phyloP scores from a whole-genome alignment of 1,140 invertebrate genomes.

The Asbolus verrucosus region DNA sequence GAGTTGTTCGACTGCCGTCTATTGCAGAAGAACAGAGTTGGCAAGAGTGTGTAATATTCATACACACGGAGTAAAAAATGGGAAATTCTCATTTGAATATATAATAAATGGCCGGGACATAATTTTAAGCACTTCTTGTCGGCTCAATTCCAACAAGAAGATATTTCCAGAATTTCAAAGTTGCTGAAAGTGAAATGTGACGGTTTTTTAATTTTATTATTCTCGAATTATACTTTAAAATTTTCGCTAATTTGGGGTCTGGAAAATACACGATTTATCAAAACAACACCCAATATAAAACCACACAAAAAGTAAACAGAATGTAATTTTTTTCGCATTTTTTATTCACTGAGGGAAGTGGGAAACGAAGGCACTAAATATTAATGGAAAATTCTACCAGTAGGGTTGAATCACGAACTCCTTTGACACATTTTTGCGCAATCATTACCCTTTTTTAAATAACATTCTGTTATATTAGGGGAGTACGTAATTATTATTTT shows the following conservation, averaged over 20 bases:
- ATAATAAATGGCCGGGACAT: constrained; percentile 37
- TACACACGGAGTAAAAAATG: constrained; percentile 30
- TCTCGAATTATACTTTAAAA: constrained; percentile 29
- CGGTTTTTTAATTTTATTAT: constrained; percentile 37
- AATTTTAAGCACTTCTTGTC: constrained; percentile 39
- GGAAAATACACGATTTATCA: constrained; percentile 25
- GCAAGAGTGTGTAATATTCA: constrained; percentile 39
- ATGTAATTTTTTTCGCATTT: no score
- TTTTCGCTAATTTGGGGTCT: constrained; percentile 12
- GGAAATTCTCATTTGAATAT: constrained; percentile 38
- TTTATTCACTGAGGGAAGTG: no score
- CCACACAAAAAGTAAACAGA: background rate
- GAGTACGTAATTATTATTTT: no score
- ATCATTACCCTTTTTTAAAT: no score
- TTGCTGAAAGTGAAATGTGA: constrained; percentile 31
- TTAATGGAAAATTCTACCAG: constrained; percentile 12
- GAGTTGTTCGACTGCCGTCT: constrained; percentile 33
- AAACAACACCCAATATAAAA: constrained; percentile 12
- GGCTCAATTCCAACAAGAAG: constrained; percentile 35
- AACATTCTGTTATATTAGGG: no score
- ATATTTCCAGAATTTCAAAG: constrained; percentile 23
- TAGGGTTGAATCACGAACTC: background rate
- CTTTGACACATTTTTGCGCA: no score
- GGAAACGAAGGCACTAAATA: constrained; percentile 19
- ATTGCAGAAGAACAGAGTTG: constrained; percentile 33